Conservation (phyloP, 2,888 invertebrate genomes). For the Salpingus planirostris region DNA sequence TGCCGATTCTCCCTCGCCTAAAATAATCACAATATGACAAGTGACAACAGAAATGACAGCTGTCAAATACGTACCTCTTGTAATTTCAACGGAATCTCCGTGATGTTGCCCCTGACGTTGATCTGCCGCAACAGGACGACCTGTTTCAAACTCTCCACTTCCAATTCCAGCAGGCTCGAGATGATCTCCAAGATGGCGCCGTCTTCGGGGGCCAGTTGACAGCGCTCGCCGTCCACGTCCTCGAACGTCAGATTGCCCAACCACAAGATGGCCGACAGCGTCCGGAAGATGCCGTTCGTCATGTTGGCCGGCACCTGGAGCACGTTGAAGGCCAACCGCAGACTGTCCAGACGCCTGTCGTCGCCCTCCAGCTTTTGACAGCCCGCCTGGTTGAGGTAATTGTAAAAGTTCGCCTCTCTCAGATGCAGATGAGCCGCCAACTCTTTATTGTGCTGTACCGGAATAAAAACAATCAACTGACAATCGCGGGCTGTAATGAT, state of each 20-base stretch:
- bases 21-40: constrained; percentile 25
- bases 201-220: constrained; percentile 63
- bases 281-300: constrained; percentile 83
- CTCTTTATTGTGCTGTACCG: constrained; percentile 58
- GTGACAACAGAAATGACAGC: not conserved
- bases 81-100: constrained; percentile 80
- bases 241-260: constrained; percentile 79
- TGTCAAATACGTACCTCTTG: constrained; percentile 55
- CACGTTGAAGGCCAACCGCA: constrained; percentile 81
- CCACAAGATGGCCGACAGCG: constrained; percentile 83
- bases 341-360: constrained; percentile 67
- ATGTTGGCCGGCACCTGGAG: constrained; percentile 77
- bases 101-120: constrained; percentile 86
- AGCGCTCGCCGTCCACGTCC: constrained; percentile 82
- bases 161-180: constrained; percentile 64
- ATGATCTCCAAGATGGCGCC: constrained; percentile 65
- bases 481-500: too few relatives aligned
- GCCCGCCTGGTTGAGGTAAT: constrained; percentile 75
- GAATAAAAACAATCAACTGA: constrained; percentile 2
- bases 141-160: constrained; percentile 63
- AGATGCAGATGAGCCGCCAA: constrained; percentile 65
- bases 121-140: constrained; percentile 63
- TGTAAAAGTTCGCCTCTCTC: constrained; percentile 66
- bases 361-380: constrained; percentile 60
- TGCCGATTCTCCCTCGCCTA: constrained; percentile 84